Evolutionary conservation across 2,888 invertebrate genomes (phyloP).

Genomic region (Napeogenes sylphis): DNA sequence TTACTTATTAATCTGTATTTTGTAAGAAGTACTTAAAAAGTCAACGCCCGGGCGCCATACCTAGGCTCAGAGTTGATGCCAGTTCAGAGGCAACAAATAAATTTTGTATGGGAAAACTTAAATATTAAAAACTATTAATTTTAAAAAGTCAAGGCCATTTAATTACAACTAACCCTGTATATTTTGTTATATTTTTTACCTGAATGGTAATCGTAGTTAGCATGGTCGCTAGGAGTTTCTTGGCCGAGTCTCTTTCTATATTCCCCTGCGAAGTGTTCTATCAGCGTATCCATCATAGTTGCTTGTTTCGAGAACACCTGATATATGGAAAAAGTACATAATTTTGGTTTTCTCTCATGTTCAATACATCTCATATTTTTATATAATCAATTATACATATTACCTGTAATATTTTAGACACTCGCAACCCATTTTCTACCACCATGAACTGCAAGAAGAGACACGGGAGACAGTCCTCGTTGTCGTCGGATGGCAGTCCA

Average conservation of each 20-base stretch:
- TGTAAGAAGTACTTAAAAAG: too few species aligned
- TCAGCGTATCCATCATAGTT: conserved; percentile 91
- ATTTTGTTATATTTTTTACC: conserved; percentile 39
- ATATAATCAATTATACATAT: conserved; percentile 36
- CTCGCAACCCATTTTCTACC: conserved; percentile 85
- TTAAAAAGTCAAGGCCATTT: too few species aligned
- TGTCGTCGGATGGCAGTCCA: conserved; percentile 90
- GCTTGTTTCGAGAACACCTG: conserved; percentile 86
- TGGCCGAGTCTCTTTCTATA: conserved; percentile 79
- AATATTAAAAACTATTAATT: too few species aligned
- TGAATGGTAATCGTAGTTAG: conserved; percentile 69
- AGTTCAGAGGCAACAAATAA: too few species aligned
- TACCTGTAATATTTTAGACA: conserved; percentile 88
- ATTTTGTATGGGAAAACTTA: too few species aligned
- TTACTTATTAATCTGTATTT: too few species aligned
- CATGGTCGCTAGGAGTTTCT: conserved; percentile 70
- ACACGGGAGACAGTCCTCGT: conserved; percentile 93
- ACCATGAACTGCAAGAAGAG: conserved; percentile 94
- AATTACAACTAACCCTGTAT: too few species aligned
- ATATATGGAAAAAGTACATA: background rate
- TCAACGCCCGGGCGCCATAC: too few species aligned
- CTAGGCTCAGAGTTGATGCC: too few species aligned
- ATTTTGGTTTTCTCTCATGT: background rate
- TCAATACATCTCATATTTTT: too few species aligned
- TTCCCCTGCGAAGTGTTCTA: conserved; percentile 89